Conservation (phyloP, 2,113 vertebrate genomes). For the Oryzias melastigma region DNA sequence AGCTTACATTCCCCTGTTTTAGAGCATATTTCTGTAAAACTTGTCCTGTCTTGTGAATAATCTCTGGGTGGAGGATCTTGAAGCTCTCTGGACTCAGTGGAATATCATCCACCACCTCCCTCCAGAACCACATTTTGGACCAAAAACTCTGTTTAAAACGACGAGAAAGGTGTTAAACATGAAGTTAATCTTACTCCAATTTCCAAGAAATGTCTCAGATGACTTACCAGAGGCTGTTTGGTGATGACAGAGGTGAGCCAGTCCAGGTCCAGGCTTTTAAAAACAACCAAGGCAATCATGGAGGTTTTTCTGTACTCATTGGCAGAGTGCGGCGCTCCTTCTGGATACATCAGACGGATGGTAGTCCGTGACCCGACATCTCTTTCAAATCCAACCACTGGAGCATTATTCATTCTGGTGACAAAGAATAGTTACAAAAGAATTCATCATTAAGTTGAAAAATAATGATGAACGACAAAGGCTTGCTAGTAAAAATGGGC, state of each 20-base stretch:
- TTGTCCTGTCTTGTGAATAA: conserved; percentile 68
- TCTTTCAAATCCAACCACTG: conserved; percentile 74
- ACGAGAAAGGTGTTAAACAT: background rate
- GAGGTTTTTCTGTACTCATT: conserved; percentile 69
- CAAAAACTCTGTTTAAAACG: conserved; percentile 71
- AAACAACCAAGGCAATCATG: conserved; percentile 73
- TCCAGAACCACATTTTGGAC: conserved; percentile 85
- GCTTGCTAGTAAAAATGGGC: too few species aligned
- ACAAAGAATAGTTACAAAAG: background rate
- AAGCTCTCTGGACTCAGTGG: conserved; percentile 72
- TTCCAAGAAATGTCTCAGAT: too few species aligned
- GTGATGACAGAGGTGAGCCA: conserved; percentile 78
- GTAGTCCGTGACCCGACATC: conserved; percentile 79
- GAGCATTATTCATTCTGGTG: conserved; percentile 79
- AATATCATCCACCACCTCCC: conserved; percentile 76
- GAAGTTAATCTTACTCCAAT: background rate
- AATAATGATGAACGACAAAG: too few species aligned
- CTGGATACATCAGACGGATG: conserved; percentile 79
- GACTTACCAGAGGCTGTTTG: conserved; percentile 73
- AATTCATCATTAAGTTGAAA: background rate
- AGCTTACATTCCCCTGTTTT: conserved; percentile 65
- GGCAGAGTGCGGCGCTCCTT: conserved; percentile 70
- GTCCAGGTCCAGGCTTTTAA: conserved; percentile 78
- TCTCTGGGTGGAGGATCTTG: conserved; percentile 78
- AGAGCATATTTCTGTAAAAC: conserved; percentile 61